Evolutionary conservation across 37 sponge, comb jelly and placozoan genomes (phyloP).

Genomic region (Diacarnus erythraeanus): DNA sequence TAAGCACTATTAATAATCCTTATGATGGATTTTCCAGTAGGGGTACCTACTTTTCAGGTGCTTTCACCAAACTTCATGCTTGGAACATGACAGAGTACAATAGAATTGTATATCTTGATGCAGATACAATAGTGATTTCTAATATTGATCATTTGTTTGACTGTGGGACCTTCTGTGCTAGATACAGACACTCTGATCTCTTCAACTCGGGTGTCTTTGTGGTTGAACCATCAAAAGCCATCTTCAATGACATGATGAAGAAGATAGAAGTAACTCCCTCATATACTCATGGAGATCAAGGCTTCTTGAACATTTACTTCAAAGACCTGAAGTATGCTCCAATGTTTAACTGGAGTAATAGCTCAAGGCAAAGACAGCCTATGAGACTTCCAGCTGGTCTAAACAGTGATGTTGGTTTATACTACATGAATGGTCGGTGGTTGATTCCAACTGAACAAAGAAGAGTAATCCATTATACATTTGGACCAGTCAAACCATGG

Average conservation of each 20-base stretch:
- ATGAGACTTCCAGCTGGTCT: conserved; percentile 21
- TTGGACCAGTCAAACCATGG: conserved; percentile 42
- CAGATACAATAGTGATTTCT: conserved; percentile 14
- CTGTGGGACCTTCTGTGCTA: conserved; percentile 43
- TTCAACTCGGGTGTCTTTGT: conserved; percentile 43
- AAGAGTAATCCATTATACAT: conserved; percentile 29
- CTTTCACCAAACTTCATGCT: conserved; percentile 4
- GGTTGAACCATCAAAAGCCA: conserved; percentile 10
- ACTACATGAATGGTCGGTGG: conserved; percentile 13
- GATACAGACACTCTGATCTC: conserved; percentile 32
- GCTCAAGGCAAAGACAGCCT: neutral
- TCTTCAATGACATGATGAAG: neutral
- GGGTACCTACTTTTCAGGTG: neutral
- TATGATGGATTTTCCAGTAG: neutral
- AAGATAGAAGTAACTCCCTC: neutral
- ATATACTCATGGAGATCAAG: conserved; percentile 22
- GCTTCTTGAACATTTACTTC: conserved; percentile 23
- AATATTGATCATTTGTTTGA: conserved; percentile 35
- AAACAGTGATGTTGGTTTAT: conserved; percentile 31
- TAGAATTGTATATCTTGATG: conserved; percentile 18
- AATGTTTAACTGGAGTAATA: conserved; percentile 8
- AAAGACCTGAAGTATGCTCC: neutral
- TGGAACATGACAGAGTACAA: conserved; percentile 38
- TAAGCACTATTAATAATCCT: neutral
- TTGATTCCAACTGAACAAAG: neutral